Base-by-base conservation (phyloP, 2,888 invertebrate genomes). In the Pycnomerus fuliginosus region DNA sequence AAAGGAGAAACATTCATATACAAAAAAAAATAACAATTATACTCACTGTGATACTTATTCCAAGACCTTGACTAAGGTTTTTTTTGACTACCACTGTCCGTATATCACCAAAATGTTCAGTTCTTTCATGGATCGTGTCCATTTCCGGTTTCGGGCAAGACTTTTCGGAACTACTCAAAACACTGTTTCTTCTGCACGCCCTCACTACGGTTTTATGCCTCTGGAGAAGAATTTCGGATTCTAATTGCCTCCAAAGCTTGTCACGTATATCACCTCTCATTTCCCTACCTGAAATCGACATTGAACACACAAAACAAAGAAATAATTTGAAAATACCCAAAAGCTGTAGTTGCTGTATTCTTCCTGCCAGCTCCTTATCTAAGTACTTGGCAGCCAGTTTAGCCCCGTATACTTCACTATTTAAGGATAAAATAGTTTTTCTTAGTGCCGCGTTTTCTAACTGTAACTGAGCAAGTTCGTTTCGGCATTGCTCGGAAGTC, bases 341-440 rank as follows among this genome's bases (percentile, higher is more conserved):
- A 35, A 91, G 73, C 68, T 91, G 91, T 53, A 91, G 77, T 72
- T 91, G 91, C 65, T 91, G 90, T 71, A 91, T 91, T 61, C 90
- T 78, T 37, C 82, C 82, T 17, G 89, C 88, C 43, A 90, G 70
- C 68, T 90, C 89, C 67, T 91, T 91, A 69, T 92, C 90, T 53
- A 91, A 73, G 68, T 91, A 91, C 65, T 89, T 89, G 7, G 90
- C 89, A 5, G 90, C 90, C 52, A 91, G 74, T 60, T 88, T 80
- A 8, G 90, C 89, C 24, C 90, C 90, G 65, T 86, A 90, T 3
- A 91, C 82, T 71, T 91, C 90, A 10, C 86, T 85, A 65, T 90
- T 85, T 32, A 90, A 71, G 2, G 86, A 82, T 12, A 87, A 76
- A 41, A 88, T 79, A 28, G 85, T 83, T 61, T 85, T 83, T 33